These are phyloP conservation scores for Myrmophylax atrothorax DNA, from an alignment of 2,113 vertebrate genomes.

Conservation along the genomic window DNA sequence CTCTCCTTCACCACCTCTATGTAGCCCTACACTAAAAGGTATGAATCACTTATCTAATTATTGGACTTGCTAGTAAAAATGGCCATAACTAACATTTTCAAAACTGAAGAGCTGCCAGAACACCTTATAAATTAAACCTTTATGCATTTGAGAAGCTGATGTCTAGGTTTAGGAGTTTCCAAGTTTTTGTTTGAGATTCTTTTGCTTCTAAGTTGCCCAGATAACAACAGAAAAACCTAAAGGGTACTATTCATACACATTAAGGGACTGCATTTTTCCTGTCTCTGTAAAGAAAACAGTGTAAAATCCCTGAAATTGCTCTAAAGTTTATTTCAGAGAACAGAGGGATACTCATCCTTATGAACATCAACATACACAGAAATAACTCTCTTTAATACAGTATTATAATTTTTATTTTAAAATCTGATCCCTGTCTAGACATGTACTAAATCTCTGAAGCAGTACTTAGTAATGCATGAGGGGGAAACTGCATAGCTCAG, in stretches of 20 bases:
- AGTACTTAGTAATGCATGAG: neutral
- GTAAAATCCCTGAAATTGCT: neutral
- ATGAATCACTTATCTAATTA: neutral
- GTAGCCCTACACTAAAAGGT: neutral
- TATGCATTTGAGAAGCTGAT: neutral
- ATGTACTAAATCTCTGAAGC: neutral
- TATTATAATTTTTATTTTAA: neutral
- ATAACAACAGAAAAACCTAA: neutral
- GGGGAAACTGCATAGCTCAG: neutral
- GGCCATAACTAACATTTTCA: neutral
- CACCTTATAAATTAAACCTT: neutral
- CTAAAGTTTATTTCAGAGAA: neutral
- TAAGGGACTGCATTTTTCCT: neutral
- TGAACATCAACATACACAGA: neutral
- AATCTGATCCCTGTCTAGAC: neutral
- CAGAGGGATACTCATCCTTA: neutral
- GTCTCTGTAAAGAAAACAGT: neutral
- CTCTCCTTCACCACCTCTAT: neutral
- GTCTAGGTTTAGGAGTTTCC: neutral
- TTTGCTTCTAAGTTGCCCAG: neutral
- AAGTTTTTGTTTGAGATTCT: rapidly evolving
- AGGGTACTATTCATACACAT: neutral
- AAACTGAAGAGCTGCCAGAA: neutral
- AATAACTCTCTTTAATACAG: neutral
- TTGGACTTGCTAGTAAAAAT: neutral